These are phyloP conservation scores for Phoeniculus purpureus DNA, from an alignment of 2,797 vertebrate species.

Conservation along the genomic window DNA sequence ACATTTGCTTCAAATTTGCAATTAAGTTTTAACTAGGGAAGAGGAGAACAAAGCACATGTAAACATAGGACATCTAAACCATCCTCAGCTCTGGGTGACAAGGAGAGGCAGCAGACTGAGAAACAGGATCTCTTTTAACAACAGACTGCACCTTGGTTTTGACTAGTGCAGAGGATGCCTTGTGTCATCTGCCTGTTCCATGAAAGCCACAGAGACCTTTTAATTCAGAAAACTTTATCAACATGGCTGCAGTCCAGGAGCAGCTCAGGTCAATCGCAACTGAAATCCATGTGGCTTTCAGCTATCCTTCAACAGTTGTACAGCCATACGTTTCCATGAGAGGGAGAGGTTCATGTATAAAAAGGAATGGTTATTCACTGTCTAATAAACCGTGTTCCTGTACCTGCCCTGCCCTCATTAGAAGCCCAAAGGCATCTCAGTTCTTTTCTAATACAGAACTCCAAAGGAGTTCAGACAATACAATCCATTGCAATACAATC, in stretches of 20 bases:
- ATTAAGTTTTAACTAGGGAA: neutral
- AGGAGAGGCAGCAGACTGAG: neutral
- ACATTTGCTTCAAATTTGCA: neutral
- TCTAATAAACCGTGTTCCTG: neutral
- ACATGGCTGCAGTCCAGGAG: neutral
- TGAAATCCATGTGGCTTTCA: neutral
- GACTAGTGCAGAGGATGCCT: neutral
- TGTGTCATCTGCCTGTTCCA: neutral
- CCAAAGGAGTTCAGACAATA: neutral
- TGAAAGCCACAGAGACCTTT: neutral
- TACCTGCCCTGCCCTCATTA: neutral
- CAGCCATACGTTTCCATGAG: neutral
- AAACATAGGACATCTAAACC: neutral
- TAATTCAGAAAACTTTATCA: neutral
- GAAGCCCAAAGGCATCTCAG: neutral
- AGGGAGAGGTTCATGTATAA: neutral
- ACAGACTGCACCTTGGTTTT: neutral
- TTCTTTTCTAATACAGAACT: neutral
- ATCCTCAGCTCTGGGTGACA: neutral
- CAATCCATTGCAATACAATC: neutral
- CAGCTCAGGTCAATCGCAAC: neutral
- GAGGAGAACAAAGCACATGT: neutral
- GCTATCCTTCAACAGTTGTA: neutral
- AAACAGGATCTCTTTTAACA: neutral
- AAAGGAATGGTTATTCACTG: neutral